Conservation (phyloP, 1,140 invertebrate species). For the Ceratina australensis region DNA sequence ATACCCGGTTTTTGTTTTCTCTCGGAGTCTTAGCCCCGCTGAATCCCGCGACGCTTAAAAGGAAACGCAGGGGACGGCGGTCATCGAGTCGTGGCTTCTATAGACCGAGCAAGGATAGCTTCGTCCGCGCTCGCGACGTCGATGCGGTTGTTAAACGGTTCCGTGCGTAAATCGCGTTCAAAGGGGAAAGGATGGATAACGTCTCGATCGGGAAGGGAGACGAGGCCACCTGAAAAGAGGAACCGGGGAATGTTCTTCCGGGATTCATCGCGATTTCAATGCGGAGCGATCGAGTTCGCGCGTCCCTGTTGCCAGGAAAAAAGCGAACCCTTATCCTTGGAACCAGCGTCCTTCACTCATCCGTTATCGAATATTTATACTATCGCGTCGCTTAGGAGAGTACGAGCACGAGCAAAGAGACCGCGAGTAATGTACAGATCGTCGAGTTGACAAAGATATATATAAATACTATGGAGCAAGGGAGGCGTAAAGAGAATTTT, state of each 20-base stretch:
- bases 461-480: constrained; percentile 15
- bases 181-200: neutral
- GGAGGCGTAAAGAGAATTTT: neutral
- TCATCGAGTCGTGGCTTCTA: neutral
- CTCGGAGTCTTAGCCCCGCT: constrained; percentile 17
- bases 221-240: neutral
- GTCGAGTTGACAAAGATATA: neutral
- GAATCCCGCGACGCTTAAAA: constrained; percentile 9
- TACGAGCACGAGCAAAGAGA: constrained; percentile 24
- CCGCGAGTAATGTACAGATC: neutral
- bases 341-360: neutral
- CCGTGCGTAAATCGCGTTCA: neutral
- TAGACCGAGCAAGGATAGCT: neutral
- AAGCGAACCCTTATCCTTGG: neutral
- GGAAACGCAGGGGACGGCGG: neutral
- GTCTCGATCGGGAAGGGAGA: too few relatives aligned
- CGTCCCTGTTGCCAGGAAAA: neutral
- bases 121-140: too few relatives aligned
- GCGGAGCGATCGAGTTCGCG: neutral
- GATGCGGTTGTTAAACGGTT: neutral
- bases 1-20: neutral
- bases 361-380: neutral
- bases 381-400: constrained; percentile 2
- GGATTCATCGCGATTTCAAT: neutral
- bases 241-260: neutral